Evolutionary conservation across 1,140 invertebrate genomes (phyloP).

Genomic region (Antheraea mylitta): DNA sequence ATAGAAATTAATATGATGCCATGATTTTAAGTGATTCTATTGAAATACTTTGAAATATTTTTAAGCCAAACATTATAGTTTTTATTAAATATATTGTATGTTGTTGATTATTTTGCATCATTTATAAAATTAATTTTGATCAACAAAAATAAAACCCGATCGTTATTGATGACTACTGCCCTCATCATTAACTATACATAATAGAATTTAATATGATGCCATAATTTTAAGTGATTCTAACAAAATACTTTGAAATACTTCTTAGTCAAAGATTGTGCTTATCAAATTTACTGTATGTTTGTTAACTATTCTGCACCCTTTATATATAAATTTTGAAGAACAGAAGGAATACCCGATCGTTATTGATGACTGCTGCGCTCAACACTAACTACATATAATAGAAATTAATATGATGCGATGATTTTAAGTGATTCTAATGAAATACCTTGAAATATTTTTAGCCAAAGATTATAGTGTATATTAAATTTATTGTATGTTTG

Average conservation of each 20-base stretch:
- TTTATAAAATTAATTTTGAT: no score
- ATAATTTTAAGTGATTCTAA: neutral
- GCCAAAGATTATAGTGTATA: constrained; percentile 23
- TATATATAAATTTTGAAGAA: no score
- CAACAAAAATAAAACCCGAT: no score
- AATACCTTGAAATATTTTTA: constrained; percentile 5
- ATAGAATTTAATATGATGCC: neutral
- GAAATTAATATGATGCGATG: neutral
- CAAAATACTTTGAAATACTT: neutral
- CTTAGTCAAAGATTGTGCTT: constrained; percentile 24
- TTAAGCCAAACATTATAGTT: constrained; percentile 23
- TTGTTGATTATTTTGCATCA: constrained; percentile 22
- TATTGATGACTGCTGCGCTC: no score
- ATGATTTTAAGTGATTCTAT: neutral
- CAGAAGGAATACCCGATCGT: no score
- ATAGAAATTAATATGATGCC: neutral
- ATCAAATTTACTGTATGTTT: constrained; percentile 18
- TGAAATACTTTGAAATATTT: neutral
- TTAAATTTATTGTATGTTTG: constrained; percentile 19
- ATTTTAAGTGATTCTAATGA: neutral
- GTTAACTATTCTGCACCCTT: constrained; percentile 21
- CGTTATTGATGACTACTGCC: no score
- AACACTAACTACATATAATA: neutral
- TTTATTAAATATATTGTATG: constrained; percentile 16
- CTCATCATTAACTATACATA: no score